phyloP scores from a whole-genome alignment of 2,888 invertebrate genomes.

The Mimumesa dahlbomi region DNA sequence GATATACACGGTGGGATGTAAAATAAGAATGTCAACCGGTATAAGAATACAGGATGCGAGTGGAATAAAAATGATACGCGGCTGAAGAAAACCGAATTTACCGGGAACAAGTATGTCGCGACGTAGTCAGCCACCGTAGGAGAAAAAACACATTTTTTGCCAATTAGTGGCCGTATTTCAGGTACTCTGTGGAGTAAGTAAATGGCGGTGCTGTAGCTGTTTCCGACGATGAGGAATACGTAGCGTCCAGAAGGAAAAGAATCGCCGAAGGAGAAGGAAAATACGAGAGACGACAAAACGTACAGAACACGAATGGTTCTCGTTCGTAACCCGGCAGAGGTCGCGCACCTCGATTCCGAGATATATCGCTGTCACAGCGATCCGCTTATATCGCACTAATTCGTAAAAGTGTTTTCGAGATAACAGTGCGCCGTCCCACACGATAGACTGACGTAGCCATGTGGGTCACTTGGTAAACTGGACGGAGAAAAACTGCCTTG shows the following conservation, averaged over 20 bases:
- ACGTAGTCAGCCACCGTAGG: too few relatives aligned
- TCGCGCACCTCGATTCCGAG: slow-evolving; percentile 30
- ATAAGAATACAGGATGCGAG: too few relatives aligned
- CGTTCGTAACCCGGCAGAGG: slow-evolving; percentile 30
- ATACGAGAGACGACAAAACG: slow-evolving; percentile 13
- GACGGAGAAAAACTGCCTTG: slow-evolving; percentile 13
- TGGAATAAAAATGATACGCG: too few relatives aligned
- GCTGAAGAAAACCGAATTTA: too few relatives aligned
- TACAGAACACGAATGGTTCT: slow-evolving; percentile 17
- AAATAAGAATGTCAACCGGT: too few relatives aligned
- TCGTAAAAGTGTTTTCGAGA: slow-evolving; percentile 33
- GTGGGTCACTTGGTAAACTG: slow-evolving; percentile 16
- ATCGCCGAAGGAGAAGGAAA: neutral
- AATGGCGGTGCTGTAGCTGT: too few relatives aligned
- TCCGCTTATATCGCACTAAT: slow-evolving; percentile 29
- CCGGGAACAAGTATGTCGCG: too few relatives aligned
- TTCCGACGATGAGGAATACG: too few relatives aligned
- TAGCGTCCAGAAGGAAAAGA: slow-evolving; percentile 3
- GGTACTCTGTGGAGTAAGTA: too few relatives aligned
- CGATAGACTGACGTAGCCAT: slow-evolving; percentile 39
- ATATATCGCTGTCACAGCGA: slow-evolving; percentile 17
- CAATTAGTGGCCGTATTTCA: too few relatives aligned
- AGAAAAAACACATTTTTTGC: too few relatives aligned
- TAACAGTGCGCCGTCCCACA: slow-evolving; percentile 39
- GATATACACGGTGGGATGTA: too few relatives aligned